Percentiles rank a stretch among this genome's conserved stretches.
Evolutionary conservation across 2,113 vertebrate species (phyloP).

Genomic region (Mus pahari): DNA sequence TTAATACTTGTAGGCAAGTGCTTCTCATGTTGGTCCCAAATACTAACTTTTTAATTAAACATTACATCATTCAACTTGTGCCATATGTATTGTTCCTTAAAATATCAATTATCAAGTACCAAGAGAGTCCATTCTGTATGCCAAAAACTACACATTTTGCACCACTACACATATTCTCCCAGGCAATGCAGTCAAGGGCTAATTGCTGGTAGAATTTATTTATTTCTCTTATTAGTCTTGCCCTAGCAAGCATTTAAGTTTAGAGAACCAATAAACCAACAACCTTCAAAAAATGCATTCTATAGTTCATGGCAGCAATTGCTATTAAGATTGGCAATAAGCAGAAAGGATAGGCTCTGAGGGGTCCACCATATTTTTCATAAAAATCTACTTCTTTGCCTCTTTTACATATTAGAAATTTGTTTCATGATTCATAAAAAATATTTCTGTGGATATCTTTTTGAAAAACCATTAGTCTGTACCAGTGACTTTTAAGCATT

Average conservation of each 20-base stretch:
- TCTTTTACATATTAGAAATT: background rate
- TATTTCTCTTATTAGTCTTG: background rate
- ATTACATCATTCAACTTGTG: background rate
- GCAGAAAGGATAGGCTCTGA: background rate
- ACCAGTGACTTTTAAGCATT: background rate
- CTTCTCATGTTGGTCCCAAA: background rate
- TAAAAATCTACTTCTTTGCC: background rate
- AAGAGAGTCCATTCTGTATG: background rate
- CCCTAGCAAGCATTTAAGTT: background rate
- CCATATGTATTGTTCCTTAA: background rate
- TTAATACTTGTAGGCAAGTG: background rate
- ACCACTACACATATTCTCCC: background rate
- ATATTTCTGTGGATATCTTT: background rate
- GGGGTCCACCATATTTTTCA: background rate
- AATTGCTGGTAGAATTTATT: conserved; percentile 14
- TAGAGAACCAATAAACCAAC: background rate
- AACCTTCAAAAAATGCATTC: conserved; percentile 15
- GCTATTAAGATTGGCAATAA: background rate
- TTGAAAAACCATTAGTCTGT: background rate
- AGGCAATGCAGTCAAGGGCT: background rate
- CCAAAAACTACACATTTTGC: background rate
- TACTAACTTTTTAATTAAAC: background rate
- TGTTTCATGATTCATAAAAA: background rate
- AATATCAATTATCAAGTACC: background rate
- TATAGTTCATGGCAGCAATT: background rate